A percentile compares a stretch with the other conserved stretches of the same genome.
Conservation (phyloP, 2,113 vertebrate genomes). For the Psophia crepitans region DNA sequence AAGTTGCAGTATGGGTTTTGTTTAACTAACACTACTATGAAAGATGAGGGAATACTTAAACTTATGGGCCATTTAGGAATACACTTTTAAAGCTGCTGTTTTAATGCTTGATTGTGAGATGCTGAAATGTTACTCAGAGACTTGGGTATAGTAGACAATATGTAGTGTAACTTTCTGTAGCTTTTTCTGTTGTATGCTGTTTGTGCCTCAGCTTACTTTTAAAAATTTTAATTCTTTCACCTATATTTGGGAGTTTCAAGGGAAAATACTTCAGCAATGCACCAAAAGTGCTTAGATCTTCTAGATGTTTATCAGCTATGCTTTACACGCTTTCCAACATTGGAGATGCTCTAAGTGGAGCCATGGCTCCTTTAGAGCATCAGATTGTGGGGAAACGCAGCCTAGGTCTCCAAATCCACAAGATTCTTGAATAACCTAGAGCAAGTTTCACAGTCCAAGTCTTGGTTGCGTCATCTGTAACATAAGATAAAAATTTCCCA, state of each 20-base stretch:
- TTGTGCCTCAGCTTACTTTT: background rate
- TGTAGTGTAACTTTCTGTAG: background rate
- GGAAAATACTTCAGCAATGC: background rate
- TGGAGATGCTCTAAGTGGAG: background rate
- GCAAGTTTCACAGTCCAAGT: background rate
- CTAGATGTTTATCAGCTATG: background rate
- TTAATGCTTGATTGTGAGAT: background rate
- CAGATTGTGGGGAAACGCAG: background rate
- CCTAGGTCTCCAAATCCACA: background rate
- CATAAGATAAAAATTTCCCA: background rate
- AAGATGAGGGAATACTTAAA: constrained; percentile 1
- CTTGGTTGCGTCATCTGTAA: background rate
- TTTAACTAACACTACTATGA: background rate
- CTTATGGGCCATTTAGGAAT: background rate
- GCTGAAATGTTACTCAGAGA: background rate
- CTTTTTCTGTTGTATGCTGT: background rate
- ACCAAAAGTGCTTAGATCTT: background rate
- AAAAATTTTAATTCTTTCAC: background rate
- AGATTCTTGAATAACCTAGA: background rate
- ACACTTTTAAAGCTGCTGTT: background rate
- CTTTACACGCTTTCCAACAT: background rate
- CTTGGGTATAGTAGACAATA: background rate
- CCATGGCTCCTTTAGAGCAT: background rate
- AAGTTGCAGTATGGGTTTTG: background rate
- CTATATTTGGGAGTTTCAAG: background rate